A percentile compares a stretch with the other conserved stretches of the same genome.
These are phyloP conservation scores for Mycteria americana DNA, from an alignment of 2,797 vertebrate species.

Conservation along the genomic window DNA sequence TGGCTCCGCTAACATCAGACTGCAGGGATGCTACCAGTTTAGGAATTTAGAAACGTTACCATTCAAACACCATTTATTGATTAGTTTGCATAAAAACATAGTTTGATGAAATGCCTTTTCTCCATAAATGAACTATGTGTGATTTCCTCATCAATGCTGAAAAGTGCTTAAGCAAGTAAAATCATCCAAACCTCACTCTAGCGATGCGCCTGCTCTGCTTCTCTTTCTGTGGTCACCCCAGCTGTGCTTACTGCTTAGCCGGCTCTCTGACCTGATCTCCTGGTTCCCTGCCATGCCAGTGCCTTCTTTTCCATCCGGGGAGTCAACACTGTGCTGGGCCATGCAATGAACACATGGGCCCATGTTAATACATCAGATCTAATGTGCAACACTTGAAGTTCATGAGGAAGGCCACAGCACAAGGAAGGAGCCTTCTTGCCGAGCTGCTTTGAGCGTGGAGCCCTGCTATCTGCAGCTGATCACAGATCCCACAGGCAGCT, in stretches of 20 bases:
- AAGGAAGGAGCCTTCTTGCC: not conserved
- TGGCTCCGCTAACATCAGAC: not conserved
- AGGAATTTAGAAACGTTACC: not conserved
- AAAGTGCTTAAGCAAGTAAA: not conserved
- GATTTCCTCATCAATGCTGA: not conserved
- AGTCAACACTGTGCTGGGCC: not conserved
- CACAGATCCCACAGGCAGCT: not conserved
- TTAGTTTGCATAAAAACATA: not conserved
- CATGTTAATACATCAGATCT: not conserved
- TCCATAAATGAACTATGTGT: not conserved
- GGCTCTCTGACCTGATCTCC: not conserved
- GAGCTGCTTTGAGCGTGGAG: not conserved
- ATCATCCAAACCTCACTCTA: not conserved
- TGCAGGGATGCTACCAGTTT: not conserved
- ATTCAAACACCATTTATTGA: not conserved
- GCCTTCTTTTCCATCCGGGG: not conserved
- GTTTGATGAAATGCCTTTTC: not conserved
- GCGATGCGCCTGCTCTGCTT: not conserved
- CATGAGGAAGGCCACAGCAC: not conserved
- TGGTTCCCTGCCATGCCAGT: not conserved
- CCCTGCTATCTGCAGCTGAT: not conserved
- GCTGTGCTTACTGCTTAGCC: not conserved
- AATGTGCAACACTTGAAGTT: rapidly evolving
- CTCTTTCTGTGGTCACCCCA: not conserved
- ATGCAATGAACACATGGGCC: rapidly evolving